phyloP scores from a whole-genome alignment of 1,140 invertebrate species.

The Bombus vancouverensis region DNA sequence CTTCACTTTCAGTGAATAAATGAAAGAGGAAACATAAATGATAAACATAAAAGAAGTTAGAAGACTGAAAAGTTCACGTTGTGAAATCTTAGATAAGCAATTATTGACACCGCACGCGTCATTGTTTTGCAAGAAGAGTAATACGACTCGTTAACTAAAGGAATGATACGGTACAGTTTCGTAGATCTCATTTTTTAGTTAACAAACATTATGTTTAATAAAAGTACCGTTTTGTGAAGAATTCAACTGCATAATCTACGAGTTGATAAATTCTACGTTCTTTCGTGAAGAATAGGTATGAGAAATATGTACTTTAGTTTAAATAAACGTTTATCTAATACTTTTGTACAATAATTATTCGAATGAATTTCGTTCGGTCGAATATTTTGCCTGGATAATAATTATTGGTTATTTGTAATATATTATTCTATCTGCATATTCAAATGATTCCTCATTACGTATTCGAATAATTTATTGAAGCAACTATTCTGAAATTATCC shows the following conservation, averaged over 20 bases:
- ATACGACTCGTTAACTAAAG: not conserved
- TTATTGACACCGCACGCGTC: no score
- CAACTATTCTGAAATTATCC: slow-evolving; percentile 9
- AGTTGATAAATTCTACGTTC: no score
- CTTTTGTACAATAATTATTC: not conserved
- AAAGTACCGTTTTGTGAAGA: no score
- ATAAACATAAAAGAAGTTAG: not conserved
- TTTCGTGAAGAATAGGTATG: not conserved
- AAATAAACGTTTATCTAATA: not conserved
- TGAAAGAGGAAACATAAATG: not conserved
- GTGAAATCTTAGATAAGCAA: not conserved
- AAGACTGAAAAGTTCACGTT: not conserved
- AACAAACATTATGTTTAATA: no score
- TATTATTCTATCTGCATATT: slow-evolving; percentile 9
- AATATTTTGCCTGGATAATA: not conserved
- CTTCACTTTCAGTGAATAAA: not conserved
- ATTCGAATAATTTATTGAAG: slow-evolving; percentile 10
- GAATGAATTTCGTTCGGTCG: not conserved
- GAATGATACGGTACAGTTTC: no score
- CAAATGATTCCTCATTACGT: not conserved
- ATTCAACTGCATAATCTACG: no score
- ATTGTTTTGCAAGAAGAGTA: not conserved
- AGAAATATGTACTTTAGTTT: not conserved
- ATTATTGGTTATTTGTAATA: slow-evolving; percentile 4
- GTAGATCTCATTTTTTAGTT: no score